phyloP scores from a whole-genome alignment of 2,888 invertebrate genomes.

The Elmis aenea region DNA sequence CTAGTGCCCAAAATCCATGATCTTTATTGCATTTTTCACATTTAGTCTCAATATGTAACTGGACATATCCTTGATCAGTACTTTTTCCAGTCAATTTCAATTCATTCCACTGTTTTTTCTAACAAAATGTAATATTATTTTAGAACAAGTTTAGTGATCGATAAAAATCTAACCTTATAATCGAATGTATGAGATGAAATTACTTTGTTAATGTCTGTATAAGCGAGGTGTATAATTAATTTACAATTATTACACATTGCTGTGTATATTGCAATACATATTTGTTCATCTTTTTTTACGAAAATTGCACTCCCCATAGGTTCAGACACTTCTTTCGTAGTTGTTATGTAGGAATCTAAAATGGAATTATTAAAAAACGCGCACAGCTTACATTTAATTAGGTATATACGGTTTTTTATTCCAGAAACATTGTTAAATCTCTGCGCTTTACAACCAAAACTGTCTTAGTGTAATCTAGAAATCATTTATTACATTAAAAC shows the following conservation, averaged over 20 bases:
- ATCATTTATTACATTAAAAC: too few relatives aligned
- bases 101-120: conserved; percentile 3
- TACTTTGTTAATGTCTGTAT: background rate
- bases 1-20: conserved; percentile 27
- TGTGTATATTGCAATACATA: conserved; percentile 3
- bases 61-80: background rate
- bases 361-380: too few relatives aligned
- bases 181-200: too few relatives aligned
- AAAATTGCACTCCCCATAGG: background rate
- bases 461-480: too few relatives aligned
- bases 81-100: conserved; percentile 1
- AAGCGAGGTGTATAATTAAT: background rate
- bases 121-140: too few relatives aligned
- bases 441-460: too few relatives aligned
- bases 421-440: too few relatives aligned
- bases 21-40: background rate
- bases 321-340: background rate
- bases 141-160: too few relatives aligned
- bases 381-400: too few relatives aligned
- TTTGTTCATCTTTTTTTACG: background rate
- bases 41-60: background rate
- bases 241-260: conserved; percentile 5
- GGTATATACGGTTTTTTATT: too few relatives aligned
- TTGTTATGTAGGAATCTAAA: conserved; percentile 2
- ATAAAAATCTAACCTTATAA: too few relatives aligned